Percentiles rank a stretch among this genome's conserved stretches.
Evolutionary conservation across 2,888 invertebrate species (phyloP).

Genomic region (Macrophya annulata): DNA sequence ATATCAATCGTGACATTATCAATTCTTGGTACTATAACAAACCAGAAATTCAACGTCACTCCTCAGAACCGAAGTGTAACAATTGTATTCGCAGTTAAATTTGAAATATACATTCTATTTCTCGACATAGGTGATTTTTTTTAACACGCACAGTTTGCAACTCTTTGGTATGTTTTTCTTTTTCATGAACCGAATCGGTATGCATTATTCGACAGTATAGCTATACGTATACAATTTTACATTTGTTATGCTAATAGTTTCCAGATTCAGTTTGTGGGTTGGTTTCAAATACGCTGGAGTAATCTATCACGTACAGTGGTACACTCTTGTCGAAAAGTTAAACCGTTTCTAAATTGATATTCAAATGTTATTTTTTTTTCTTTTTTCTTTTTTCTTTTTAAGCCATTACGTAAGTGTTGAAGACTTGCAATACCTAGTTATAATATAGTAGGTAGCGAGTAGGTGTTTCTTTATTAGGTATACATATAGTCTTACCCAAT

Average conservation of each 20-base stretch:
- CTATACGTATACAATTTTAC: background rate
- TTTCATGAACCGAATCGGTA: background rate
- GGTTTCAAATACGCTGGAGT: background rate
- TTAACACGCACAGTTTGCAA: background rate
- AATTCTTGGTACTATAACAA: conserved; percentile 11
- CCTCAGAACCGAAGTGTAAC: background rate
- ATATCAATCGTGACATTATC: background rate
- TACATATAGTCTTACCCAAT: conserved; percentile 67
- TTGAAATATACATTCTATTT: background rate
- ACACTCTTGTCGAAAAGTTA: background rate
- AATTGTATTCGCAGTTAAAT: background rate
- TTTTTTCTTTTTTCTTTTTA: background rate
- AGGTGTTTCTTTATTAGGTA: conserved; percentile 47
- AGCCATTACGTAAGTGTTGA: conserved; percentile 24
- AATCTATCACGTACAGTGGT: background rate
- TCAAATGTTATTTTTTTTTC: too few relatives aligned
- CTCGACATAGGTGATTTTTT: background rate
- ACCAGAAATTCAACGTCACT: background rate
- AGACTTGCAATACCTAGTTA: background rate
- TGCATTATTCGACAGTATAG: conserved; percentile 17
- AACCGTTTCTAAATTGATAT: conserved; percentile 32
- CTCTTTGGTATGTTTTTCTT: background rate
- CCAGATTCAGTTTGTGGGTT: conserved; percentile 21
- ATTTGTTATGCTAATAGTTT: conserved; percentile 23
- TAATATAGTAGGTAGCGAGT: conserved; percentile 23